Evolutionary conservation across 1,140 invertebrate genomes (phyloP).

Genomic region (Drosophila watanabei): DNA sequence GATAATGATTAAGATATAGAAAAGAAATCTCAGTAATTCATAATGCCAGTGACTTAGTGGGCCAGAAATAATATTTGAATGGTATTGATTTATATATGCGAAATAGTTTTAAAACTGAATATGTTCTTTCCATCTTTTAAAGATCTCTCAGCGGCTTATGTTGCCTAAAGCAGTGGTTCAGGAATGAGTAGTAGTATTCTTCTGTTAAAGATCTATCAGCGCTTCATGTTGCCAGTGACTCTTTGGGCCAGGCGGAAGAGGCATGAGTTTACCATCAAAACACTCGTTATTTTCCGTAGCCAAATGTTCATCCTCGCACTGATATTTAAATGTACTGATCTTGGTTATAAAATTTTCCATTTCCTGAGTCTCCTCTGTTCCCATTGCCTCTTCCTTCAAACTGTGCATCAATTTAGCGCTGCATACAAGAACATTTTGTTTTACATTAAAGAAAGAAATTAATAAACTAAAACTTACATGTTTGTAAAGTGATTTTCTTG

Average conservation of each 20-base stretch:
- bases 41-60: too few relatives aligned
- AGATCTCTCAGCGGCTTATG: background rate
- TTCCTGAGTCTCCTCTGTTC: constrained; percentile 17
- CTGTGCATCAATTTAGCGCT: constrained; percentile 34
- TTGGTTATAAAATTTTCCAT: constrained; percentile 47
- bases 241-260: constrained; percentile 44
- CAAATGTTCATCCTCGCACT: constrained; percentile 38
- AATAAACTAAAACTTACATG: constrained; percentile 30
- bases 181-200: too few relatives aligned
- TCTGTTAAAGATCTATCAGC: background rate
- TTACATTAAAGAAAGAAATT: background rate
- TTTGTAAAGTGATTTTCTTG: constrained; percentile 30
- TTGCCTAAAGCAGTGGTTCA: too few relatives aligned
- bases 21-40: too few relatives aligned
- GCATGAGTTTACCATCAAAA: constrained; percentile 3
- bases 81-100: background rate
- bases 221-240: constrained; percentile 41
- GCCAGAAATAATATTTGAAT: too few relatives aligned
- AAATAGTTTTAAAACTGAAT: background rate
- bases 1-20: background rate
- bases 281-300: too few relatives aligned
- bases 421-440: background rate
- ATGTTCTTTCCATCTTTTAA: background rate
- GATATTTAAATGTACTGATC: constrained; percentile 47
- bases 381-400: constrained; percentile 6